A percentile compares a stretch with the other conserved stretches of the same genome.
Conservation (phyloP, 2,113 vertebrate species). For the Axis porcinus region DNA sequence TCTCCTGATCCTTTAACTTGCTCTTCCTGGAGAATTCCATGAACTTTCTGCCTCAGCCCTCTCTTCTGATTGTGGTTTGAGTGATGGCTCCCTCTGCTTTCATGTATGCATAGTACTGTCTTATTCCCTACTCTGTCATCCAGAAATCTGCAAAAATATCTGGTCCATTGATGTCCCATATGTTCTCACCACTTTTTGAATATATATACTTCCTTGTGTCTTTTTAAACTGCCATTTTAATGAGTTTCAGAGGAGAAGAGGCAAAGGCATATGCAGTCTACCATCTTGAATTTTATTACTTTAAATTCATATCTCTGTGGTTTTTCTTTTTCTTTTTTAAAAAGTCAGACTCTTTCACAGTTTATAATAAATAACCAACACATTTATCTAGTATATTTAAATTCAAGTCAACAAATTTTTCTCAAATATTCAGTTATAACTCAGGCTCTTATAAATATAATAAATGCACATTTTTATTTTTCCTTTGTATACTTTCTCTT, state of each 20-base stretch:
- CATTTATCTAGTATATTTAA: background rate
- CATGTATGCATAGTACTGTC: background rate
- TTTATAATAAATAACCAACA: constrained; percentile 24
- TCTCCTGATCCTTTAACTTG: background rate
- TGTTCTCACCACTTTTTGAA: background rate
- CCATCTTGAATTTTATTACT: constrained; percentile 36
- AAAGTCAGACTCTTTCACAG: background rate
- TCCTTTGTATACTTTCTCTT: constrained; percentile 12
- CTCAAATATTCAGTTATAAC: background rate
- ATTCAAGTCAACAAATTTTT: background rate
- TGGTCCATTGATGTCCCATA: background rate
- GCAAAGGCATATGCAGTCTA: background rate
- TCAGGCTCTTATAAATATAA: background rate
- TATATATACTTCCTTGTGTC: constrained; percentile 5
- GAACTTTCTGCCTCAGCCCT: background rate
- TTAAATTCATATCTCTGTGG: background rate
- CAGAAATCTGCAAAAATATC: constrained; percentile 11
- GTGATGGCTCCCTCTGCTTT: background rate
- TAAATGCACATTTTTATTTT: background rate
- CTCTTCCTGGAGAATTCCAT: background rate
- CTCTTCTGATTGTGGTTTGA: background rate
- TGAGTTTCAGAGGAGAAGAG: constrained; percentile 17
- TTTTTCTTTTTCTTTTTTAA: background rate
- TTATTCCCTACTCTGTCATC: background rate
- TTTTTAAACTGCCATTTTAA: constrained; percentile 30